Conservation (phyloP, 1,140 invertebrate species). For the Meloidogyne floridensis region DNA sequence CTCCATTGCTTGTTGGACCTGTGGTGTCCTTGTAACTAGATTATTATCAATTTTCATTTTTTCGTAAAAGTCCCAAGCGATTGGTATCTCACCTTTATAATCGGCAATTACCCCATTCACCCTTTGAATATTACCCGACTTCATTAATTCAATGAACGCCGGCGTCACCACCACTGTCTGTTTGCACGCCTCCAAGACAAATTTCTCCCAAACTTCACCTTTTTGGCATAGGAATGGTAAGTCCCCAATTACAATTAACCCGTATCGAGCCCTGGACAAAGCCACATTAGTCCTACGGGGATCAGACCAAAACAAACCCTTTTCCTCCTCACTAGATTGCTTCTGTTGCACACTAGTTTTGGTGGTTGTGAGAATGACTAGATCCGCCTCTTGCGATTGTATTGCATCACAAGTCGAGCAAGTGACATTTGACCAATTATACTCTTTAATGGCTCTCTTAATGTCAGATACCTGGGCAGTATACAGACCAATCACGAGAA, state of each 20-base stretch:
- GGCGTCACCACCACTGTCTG: not conserved
- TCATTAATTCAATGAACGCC: not conserved
- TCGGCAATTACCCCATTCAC: not conserved
- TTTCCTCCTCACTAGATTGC: not conserved
- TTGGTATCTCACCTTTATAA: not conserved
- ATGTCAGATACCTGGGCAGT: not conserved
- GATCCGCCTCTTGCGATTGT: constrained; percentile 4
- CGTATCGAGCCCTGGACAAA: not conserved
- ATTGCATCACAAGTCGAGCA: not conserved
- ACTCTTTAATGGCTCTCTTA: not conserved
- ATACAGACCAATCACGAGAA: not conserved
- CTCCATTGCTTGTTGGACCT: no score
- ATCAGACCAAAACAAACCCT: constrained; percentile 6
- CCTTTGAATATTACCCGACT: not conserved
- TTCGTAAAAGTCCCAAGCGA: constrained; percentile 1
- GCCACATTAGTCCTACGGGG: not conserved
- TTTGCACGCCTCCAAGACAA: not conserved
- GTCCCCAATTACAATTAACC: not conserved
- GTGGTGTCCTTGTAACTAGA: no score
- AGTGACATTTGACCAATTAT: not conserved
- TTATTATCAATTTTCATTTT: not conserved
- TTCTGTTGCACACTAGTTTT: not conserved
- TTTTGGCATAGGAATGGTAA: not conserved
- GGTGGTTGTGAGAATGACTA: not conserved
- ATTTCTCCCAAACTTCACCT: not conserved